phyloP scores from a whole-genome alignment of 2,888 invertebrate genomes.

The Hedychridium roseum region DNA sequence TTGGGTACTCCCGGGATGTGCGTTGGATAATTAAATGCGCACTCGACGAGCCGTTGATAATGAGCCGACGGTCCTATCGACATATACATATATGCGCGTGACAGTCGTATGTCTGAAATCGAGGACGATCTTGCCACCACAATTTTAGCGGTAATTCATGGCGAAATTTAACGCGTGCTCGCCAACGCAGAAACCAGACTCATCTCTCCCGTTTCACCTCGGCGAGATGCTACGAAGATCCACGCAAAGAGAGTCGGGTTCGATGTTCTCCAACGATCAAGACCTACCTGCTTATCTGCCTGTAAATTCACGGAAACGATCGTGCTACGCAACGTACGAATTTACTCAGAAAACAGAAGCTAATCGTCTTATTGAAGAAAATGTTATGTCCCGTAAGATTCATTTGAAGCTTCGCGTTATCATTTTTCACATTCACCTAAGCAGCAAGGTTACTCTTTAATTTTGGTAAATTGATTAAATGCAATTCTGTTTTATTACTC shows the following conservation, averaged over 20 bases:
- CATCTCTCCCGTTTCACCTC: constrained; percentile 1
- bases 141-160: constrained; percentile 20
- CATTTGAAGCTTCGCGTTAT: neutral
- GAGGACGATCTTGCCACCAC: constrained; percentile 17
- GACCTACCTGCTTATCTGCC: too few species aligned
- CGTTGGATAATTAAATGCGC: constrained; percentile 33
- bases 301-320: too few species aligned
- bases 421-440: neutral
- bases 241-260: neutral
- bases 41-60: constrained; percentile 28
- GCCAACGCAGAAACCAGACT: too few species aligned
- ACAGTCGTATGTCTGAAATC: constrained; percentile 20
- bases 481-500: too few species aligned
- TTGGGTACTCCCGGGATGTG: constrained; percentile 19
- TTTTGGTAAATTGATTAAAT: too few species aligned
- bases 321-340: too few species aligned
- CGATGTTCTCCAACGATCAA: too few species aligned
- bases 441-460: neutral
- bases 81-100: too few species aligned
- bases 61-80: constrained; percentile 20
- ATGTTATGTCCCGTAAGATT: too few species aligned
- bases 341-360: too few species aligned
- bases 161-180: constrained; percentile 10
- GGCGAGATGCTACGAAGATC: neutral
- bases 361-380: too few species aligned